Evolutionary conservation across 2,888 invertebrate species (phyloP), one percentile per base, ranked within the genome.

Genomic region (Lithosia quadra): DNA sequence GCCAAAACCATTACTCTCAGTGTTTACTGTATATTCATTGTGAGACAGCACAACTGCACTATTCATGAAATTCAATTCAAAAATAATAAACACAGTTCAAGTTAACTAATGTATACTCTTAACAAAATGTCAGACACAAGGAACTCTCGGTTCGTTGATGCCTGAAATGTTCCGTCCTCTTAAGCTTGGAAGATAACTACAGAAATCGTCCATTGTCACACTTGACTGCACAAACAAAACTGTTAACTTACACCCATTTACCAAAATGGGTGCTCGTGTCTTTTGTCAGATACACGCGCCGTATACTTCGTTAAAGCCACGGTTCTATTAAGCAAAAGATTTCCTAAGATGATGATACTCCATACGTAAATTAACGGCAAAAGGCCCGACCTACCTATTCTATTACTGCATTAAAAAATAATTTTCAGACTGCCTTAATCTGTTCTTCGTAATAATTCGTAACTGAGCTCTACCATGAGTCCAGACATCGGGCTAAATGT

Each of bases 191-290:
- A 69, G 63, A 72, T 67, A 70, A 64, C 69, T 74, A 76, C 67
- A 70, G 63, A 70, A 67, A 64, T 65, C 60, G 21, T 39, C 62
- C n/a, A 74, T 56, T 74, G 49, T 70, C 49, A 65, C 65, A 76
- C 28, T 62, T 65, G 61, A 74, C 56, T 69, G 68, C 62, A 24
- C 64, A 60, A 79, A 65, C 79, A 74, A 61, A 70, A 67, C 66
- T 71, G 72, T 69, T 74, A 69, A 74, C 67, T 67, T 67, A 63
- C 65, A 68, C n/a, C 53, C 66, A 76, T 72, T 79, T 69, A 49
- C 67, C 49, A 36, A 72, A 79, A 78, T 75, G 36, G 72, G 65
- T 69, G 33, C 66, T 72, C 33, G 49, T 66, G 67, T 74, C 65
- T n/a, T 33, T 59, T 68, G 79, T 77, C 79, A 77, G 36, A 69